Evolutionary conservation across 2,113 vertebrate species (phyloP).

Genomic region (Pseudonaja textilis): DNA sequence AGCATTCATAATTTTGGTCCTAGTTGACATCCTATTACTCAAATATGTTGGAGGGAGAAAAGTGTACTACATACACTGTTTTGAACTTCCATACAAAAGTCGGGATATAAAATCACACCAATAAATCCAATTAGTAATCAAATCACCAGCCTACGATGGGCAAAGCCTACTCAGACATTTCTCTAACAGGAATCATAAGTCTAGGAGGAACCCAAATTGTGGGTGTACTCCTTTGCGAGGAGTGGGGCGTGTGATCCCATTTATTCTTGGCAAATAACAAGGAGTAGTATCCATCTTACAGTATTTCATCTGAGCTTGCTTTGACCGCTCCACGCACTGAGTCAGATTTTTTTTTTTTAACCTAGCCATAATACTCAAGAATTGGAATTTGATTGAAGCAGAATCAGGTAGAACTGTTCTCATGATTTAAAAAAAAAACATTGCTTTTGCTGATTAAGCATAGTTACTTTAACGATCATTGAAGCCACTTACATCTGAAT

Average conservation of each 20-base stretch:
- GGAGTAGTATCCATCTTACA: background rate
- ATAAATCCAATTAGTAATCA: background rate
- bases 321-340: background rate
- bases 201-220: background rate
- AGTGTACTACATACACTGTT: background rate
- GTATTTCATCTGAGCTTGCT: background rate
- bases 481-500: background rate
- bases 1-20: background rate
- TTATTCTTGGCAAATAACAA: background rate
- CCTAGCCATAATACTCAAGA: background rate
- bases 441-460: background rate
- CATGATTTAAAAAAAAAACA: background rate
- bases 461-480: background rate
- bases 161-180: background rate
- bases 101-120: background rate
- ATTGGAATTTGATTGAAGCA: background rate
- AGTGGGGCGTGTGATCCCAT: background rate
- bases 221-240: background rate
- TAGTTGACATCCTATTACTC: background rate
- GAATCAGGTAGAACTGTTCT: background rate
- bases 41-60: background rate
- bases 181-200: background rate
- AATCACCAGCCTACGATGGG: background rate
- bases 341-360: background rate
- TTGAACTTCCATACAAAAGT: background rate